These are phyloP conservation scores for Pseudochirops cupreus DNA, from an alignment of 2,797 vertebrate genomes.

Conservation along the genomic window DNA sequence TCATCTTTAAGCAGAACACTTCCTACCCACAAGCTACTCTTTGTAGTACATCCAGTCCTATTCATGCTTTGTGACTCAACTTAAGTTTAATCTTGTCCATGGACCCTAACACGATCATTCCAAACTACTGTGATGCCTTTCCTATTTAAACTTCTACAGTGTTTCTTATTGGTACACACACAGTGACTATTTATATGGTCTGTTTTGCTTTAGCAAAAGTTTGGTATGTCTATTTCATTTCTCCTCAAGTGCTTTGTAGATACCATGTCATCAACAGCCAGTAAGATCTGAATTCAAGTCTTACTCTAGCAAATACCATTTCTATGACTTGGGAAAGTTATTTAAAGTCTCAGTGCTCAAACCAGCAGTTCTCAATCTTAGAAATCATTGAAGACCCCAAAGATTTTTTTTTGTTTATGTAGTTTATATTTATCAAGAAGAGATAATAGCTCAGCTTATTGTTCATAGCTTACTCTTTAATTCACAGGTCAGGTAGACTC, in stretches of 20 bases:
- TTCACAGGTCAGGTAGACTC: neutral
- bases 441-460: neutral
- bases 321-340: neutral
- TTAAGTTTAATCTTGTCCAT: neutral
- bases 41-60: neutral
- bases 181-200: neutral
- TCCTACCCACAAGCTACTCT: neutral
- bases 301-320: neutral
- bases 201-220: slow-evolving; percentile 1
- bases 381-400: neutral
- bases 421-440: neutral
- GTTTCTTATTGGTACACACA: slow-evolving; percentile 3
- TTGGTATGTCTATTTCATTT: neutral
- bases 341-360: neutral
- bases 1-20: neutral
- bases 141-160: neutral
- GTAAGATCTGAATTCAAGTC: neutral
- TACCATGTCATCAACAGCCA: too few species aligned
- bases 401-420: neutral
- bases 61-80: neutral
- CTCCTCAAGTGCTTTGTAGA: neutral
- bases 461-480: neutral
- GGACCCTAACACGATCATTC: neutral
- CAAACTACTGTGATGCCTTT: neutral
- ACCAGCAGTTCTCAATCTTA: neutral